Evolutionary conservation across 2,888 invertebrate genomes (phyloP), one percentile per base, ranked within the genome.

Genomic region (Bimastos eiseni): DNA sequence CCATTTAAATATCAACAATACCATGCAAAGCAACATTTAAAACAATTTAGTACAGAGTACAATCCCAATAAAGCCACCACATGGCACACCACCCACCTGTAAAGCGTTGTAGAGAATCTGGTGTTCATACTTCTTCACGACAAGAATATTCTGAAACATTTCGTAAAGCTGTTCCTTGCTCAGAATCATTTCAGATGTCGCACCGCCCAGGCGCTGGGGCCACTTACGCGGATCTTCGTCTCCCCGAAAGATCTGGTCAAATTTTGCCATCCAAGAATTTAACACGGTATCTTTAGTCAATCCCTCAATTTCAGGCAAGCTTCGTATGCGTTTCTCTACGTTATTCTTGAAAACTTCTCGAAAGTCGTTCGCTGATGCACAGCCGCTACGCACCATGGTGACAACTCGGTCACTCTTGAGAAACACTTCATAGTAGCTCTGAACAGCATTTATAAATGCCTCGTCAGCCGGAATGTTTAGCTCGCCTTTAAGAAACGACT

Each of bases 111-210:
- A 99, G 92, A 99, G 96, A 94, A 99, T 97, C 96, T 99, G 99
- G 96, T 99, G 99, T 95, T 99, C 99, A 95, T 99, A 99, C 95
- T 99, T 99, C 96, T 99, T 99, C 90, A 99, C 98, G 90, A 97
- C 97, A 92, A 99, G 96, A 93, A 99, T 98, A 96, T 99, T 99
- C 95, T 99, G 99, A 95, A 99, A 99, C 98, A 99, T 99, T 95
- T 99, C 99, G 96, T 98, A 99, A 24, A 99, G 96, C 95, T 99
- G 99, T 95, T 99, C 99, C 96, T 99, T 99, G 93, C 98, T 98
- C 93, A 99, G 96, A 94, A 99, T 98, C 93, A 98, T 96, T 95
- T 99, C 99, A 90, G 95, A 95, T 89, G 95, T 94, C 92, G 95
- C 94, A 90, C 95, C 94, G 49, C 44, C 33, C 89, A 94, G 93